Evolutionary conservation across 2,797 vertebrate genomes (phyloP).

Genomic region (Myotis planiceps): DNA sequence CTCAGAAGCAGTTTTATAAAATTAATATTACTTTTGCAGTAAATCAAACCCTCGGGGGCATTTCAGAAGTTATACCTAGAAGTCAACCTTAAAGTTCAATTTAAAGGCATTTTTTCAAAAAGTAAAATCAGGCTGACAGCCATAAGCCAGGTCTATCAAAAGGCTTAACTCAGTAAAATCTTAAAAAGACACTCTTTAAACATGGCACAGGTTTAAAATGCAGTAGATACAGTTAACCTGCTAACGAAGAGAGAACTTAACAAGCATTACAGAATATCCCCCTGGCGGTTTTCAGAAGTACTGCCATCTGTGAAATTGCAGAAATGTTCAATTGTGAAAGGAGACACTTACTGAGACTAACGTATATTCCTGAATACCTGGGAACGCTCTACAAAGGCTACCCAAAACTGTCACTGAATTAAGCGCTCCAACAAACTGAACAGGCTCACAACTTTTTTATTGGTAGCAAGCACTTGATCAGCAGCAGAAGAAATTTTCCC

Average conservation of each 20-base stretch:
- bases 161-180: conserved; percentile 48
- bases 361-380: background rate
- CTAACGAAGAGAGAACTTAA: conserved; percentile 45
- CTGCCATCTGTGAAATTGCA: background rate
- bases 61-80: conserved; percentile 49
- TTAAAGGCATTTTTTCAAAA: conserved; percentile 24
- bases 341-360: background rate
- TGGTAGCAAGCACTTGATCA: background rate
- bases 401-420: background rate
- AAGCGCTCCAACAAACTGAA: background rate
- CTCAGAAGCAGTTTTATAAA: conserved; percentile 56
- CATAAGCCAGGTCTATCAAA: conserved; percentile 31
- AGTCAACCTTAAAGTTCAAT: conserved; percentile 55
- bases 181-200: conserved; percentile 54
- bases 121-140: conserved; percentile 14
- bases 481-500: background rate
- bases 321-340: background rate
- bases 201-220: conserved; percentile 46
- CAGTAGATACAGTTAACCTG: conserved; percentile 14
- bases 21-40: conserved; percentile 57
- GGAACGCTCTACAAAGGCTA: conserved; percentile 11
- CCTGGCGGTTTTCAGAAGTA: background rate
- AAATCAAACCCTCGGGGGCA: conserved; percentile 57
- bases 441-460: background rate
- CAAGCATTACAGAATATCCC: background rate